Evolutionary conservation across 2,113 vertebrate species (phyloP).

Genomic region (Apodemus sylvaticus): DNA sequence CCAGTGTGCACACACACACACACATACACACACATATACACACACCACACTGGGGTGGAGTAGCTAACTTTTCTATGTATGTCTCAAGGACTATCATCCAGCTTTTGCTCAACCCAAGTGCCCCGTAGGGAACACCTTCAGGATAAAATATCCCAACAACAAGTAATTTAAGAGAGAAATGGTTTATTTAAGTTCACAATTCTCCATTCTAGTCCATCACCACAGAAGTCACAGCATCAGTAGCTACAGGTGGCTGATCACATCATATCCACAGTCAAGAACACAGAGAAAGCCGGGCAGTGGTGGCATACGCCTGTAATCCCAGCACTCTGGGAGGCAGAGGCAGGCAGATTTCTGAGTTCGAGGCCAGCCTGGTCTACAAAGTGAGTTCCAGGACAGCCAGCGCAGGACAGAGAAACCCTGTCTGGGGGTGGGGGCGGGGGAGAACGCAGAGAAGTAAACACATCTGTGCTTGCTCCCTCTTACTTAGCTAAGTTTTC

Average conservation of each 20-base stretch:
- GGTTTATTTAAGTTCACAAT: background rate
- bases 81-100: background rate
- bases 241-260: background rate
- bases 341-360: too few relatives aligned
- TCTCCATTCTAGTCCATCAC: background rate
- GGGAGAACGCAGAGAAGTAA: background rate
- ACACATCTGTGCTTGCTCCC: background rate
- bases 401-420: too few relatives aligned
- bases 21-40: background rate
- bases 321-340: too few relatives aligned
- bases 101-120: background rate
- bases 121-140: background rate
- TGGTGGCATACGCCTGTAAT: too few relatives aligned
- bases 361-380: too few relatives aligned
- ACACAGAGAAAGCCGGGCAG: background rate
- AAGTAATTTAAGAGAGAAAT: background rate
- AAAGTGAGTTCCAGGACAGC: too few relatives aligned
- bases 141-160: background rate
- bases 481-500: background rate
- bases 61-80: background rate
- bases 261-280: background rate
- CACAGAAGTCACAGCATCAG: background rate
- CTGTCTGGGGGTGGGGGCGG: too few relatives aligned
- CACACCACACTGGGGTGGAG: background rate
- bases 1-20: background rate